Evolutionary conservation across 2,888 invertebrate genomes (phyloP), one percentile per base, ranked within the genome.

Genomic region (Micropterix aruncella): DNA sequence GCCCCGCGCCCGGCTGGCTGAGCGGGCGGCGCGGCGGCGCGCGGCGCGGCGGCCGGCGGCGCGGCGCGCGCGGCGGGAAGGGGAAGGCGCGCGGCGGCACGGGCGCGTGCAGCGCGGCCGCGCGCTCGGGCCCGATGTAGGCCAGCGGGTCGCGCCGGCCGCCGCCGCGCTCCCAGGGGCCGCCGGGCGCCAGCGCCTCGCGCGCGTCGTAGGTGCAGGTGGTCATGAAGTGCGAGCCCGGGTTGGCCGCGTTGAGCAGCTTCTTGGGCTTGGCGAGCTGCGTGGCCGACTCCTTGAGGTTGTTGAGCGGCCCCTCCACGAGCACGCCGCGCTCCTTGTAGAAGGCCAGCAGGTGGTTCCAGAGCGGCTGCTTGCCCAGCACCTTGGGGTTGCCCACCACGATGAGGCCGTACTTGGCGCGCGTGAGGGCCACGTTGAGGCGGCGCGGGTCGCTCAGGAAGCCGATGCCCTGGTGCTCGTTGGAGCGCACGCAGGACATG

Each of bases 311-410:
- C 0, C 99, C 99, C 65, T 99, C 99, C 3, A 97, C 96, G 15
- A 99, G 70, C 37, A 93, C 91, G 60, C 92, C 90, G 51, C 96
- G 90, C 61, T 97, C 97, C 62, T 99, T 97, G 71, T 94, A 97
- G 61, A 95, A 95, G 38, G 90, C 92, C 48, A 99, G 73, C 53
- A 99, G 72, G 59, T 99, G 96, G 63, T 99, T 96, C 99, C 99
- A 99, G 1, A 99, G 73, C 1, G 93, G 92, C 68, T 99, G 97
- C 67, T 96, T 96, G 4, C 96, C 93, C 2, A 99, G 73, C 14
- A 99, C 96, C 65, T 97, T 99, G 0, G 99, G 97, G 67, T 99
- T 99, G 43, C 99, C 99, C 44, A 99, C 94, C 50, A 99, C 92
- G 51, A 99, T 96, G 39, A 96, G 86, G 12, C 96, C 96, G 64